Base-by-base conservation (phyloP, 2,888 invertebrate species). In the Lymantria dispar region DNA sequence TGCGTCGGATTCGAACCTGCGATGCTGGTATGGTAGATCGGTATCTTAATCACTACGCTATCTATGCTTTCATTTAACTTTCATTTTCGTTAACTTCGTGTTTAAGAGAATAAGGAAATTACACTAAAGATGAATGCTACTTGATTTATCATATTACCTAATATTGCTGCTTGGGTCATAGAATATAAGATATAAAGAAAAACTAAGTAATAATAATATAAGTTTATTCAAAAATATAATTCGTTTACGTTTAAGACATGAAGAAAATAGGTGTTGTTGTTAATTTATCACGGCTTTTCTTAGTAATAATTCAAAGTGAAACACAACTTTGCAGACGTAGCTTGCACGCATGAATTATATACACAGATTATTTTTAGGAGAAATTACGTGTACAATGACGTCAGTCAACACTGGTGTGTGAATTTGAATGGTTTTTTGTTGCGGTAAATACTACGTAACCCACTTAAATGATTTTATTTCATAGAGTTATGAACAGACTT, bases 361-460 rank as follows among this genome's bases (percentile, higher is more conserved):
- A 56, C 47, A 53, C 65, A 62, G 62, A 72, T 72, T 70, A 65
- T 65, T 70, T 70, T 70, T 61, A 58, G 49, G 61, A 56, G 65
- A 60, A 61, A 58, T 64, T 63, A 65, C 57, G 55, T 46, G 51
- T 49, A 45, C 37, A 14, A 41, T 66, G 60, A 62, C 60, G 64
- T 66, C 68, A 68, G 36, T 33, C 30, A 22, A 48, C 12, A 45
- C 47, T 51, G 45, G 53, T 47, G 54, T 37, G 37, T 45, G 47
- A 41, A 51, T 54, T 44, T 48, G 52, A 52, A 56, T 44, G 43
- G 12, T 45, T 29, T 38, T 43, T 22, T 48, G 47, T 47, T 44
- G 39, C 38, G 45, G 7, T 38, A n/a, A 38, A 12, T n/a, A 12
- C 8, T 38, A n/a, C 38, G 38, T 38, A 3, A 10, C 10, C 33